Percentiles rank a stretch among this genome's conserved stretches.
Evolutionary conservation across 35 echinoderm and acorn worm species (phyloP).

Genomic region (Heliocidaris tuberculata): DNA sequence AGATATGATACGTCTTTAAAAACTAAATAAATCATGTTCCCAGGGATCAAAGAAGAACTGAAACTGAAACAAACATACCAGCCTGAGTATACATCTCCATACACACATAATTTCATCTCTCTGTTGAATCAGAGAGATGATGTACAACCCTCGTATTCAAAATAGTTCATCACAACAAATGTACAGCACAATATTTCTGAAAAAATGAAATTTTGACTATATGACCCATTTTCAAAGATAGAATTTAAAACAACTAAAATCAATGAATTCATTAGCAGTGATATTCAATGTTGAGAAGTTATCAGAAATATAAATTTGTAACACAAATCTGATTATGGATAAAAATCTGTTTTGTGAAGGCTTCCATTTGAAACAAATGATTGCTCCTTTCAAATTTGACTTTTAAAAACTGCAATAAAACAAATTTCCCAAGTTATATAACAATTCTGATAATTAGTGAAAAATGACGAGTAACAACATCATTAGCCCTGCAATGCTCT

Average conservation of each 20-base stretch:
- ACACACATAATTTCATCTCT: neutral
- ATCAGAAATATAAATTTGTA: neutral
- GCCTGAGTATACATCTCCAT: neutral
- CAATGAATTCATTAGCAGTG: no score
- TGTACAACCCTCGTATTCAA: neutral
- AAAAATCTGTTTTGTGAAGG: neutral
- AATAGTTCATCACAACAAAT: neutral
- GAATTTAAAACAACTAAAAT: no score
- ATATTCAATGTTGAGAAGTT: neutral
- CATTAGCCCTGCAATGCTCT: neutral
- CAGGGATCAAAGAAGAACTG: neutral
- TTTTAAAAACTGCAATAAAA: no score
- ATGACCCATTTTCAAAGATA: neutral
- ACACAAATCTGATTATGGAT: neutral
- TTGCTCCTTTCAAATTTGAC: neutral
- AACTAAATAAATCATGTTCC: neutral
- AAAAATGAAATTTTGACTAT: neutral
- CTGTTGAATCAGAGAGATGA: neutral
- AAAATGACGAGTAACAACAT: neutral
- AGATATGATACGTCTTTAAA: neutral
- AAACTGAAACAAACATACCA: neutral
- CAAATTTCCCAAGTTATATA: no score
- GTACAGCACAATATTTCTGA: neutral
- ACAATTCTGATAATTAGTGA: neutral
- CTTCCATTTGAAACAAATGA: neutral